Evolutionary conservation across 2,888 invertebrate species (phyloP).

Genomic region (Caenorhabditis drosophilae): DNA sequence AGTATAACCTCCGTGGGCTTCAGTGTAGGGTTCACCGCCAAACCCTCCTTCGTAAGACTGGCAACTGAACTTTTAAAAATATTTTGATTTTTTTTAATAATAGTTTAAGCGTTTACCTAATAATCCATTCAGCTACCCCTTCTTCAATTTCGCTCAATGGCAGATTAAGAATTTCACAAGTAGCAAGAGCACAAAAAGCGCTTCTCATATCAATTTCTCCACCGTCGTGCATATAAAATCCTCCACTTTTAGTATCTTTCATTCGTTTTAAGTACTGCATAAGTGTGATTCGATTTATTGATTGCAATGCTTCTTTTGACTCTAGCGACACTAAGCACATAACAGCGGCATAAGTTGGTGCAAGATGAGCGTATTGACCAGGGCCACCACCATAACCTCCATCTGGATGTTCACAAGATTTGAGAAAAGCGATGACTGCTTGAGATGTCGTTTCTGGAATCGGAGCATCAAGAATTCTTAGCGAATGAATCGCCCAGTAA

Average conservation of each 20-base stretch:
- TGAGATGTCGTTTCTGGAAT: slow-evolving; percentile 48
- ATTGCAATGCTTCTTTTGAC: slow-evolving; percentile 82
- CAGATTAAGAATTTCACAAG: slow-evolving; percentile 84
- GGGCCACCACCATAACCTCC: slow-evolving; percentile 80
- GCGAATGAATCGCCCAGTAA: slow-evolving; percentile 93
- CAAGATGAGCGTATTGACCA: slow-evolving; percentile 87
- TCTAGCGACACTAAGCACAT: slow-evolving; percentile 89
- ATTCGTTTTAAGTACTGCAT: slow-evolving; percentile 19
- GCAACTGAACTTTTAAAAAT: no score
- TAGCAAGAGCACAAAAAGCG: slow-evolving; percentile 92
- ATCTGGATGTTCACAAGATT: slow-evolving; percentile 63
- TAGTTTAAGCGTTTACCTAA: no score
- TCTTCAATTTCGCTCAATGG: slow-evolving; percentile 80
- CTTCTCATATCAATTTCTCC: slow-evolving; percentile 79
- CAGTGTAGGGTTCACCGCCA: slow-evolving; percentile 88
- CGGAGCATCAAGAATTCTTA: slow-evolving; percentile 80
- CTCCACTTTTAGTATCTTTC: slow-evolving; percentile 76
- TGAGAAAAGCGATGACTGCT: slow-evolving; percentile 53
- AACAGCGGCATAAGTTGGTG: slow-evolving; percentile 95
- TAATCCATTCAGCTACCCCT: slow-evolving; percentile 88
- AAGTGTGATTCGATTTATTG: slow-evolving; percentile 79
- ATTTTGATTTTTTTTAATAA: no score
- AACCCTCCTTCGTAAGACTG: slow-evolving; percentile 99
- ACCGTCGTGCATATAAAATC: slow-evolving; percentile 86
- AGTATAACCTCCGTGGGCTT: slow-evolving; percentile 99